These are phyloP conservation scores for Ormyrus labotus DNA, from an alignment of 2,888 invertebrate species.

Conservation along the genomic window DNA sequence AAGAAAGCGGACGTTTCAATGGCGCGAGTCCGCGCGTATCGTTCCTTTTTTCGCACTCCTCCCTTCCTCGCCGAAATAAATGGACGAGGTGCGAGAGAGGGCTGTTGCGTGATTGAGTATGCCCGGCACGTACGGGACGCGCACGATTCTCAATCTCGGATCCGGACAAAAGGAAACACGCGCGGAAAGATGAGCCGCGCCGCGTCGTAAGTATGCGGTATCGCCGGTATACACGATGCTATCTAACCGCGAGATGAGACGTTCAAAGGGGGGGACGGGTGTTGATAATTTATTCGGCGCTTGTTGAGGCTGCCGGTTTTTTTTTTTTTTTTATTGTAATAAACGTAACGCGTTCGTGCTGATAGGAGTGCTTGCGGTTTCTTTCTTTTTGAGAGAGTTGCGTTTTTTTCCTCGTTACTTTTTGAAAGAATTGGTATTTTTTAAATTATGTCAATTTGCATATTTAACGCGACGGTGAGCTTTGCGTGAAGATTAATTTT, in stretches of 20 bases:
- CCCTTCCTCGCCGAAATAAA: slow-evolving; percentile 4
- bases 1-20: slow-evolving; percentile 25
- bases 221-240: slow-evolving; percentile 13
- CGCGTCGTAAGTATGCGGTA: not conserved
- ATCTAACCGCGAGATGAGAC: slow-evolving; percentile 11
- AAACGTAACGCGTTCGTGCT: too few relatives aligned
- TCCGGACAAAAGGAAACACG: slow-evolving; percentile 1
- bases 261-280: not conserved
- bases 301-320: not conserved
- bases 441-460: too few relatives aligned
- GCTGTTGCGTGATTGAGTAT: slow-evolving; percentile 28
- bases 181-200: slow-evolving; percentile 27
- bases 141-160: slow-evolving; percentile 25
- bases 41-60: too few relatives aligned
- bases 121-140: slow-evolving; percentile 20
- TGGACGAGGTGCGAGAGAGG: slow-evolving; percentile 10
- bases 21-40: not conserved
- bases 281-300: not conserved
- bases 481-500: too few relatives aligned
- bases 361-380: too few relatives aligned
- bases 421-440: too few relatives aligned
- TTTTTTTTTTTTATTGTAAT: not conserved
- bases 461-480: too few relatives aligned
- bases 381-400: too few relatives aligned
- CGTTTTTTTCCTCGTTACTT: too few relatives aligned